phyloP scores from a whole-genome alignment of 1,140 invertebrate species.

The Aphaenogaster ashmeadi region DNA sequence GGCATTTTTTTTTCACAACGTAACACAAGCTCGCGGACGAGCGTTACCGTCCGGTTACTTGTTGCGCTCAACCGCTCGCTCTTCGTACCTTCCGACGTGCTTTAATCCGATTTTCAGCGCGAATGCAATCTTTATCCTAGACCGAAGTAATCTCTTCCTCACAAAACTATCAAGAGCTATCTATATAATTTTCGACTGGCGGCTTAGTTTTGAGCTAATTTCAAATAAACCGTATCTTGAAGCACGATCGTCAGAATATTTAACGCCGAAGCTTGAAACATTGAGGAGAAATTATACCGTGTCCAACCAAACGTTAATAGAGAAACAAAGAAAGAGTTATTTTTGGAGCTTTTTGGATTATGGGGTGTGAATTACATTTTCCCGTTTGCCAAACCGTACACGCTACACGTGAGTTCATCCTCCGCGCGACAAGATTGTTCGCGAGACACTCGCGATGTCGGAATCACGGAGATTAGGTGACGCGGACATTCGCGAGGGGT shows the following conservation, averaged over 20 bases:
- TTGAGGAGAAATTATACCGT: neutral
- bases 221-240: neutral
- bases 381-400: neutral
- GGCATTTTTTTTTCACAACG: neutral
- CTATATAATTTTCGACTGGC: neutral
- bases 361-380: neutral
- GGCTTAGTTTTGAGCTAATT: neutral
- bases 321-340: neutral
- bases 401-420: neutral
- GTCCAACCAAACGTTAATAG: neutral
- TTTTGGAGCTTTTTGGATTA: neutral
- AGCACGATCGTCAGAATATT: neutral
- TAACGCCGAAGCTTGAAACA: neutral
- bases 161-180: neutral
- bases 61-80: conserved; percentile 16
- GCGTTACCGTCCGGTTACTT: conserved; percentile 41
- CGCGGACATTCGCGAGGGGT: conserved; percentile 6
- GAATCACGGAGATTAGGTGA: conserved; percentile 53
- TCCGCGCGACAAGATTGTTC: neutral
- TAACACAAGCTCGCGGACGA: neutral
- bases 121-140: conserved; percentile 6
- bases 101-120: conserved; percentile 1
- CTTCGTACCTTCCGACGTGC: neutral
- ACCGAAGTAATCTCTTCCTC: conserved; percentile 4
- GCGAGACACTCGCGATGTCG: conserved; percentile 3